Evolutionary conservation across 2,113 vertebrate species (phyloP), one percentile per base, ranked within the genome.

Genomic region (Tupaia tana): DNA sequence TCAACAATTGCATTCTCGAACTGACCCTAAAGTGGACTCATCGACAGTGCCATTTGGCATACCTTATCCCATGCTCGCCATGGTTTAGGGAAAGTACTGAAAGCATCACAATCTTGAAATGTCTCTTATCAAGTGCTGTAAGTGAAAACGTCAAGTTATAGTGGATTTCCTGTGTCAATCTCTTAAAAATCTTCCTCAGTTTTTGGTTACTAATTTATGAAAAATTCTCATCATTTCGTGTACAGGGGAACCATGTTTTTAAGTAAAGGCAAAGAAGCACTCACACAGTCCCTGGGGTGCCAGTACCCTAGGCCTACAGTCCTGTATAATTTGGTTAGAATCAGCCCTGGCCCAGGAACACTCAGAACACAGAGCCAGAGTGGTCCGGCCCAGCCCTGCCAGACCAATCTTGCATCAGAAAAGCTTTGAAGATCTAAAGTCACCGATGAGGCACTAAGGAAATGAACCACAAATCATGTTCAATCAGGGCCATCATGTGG

Each of bases 71-170:
- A 0, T 13, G n/a, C 2, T 79, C 61, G 61, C 24, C 9, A 9
- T 64, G 77, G 64, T 34, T 93, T 90, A 74, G 14, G 18, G 70
- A 88, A 96, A 86, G 24, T 19, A 83, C 66, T 80, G 27, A 81
- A 89, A 77, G 18, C 73, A 78, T 70, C 11, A 24, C 31, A 82
- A 69, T 22, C 14, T 88, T 78, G 19, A 92, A 67, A 77, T 58
- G 71, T 16, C n/a, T 25, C 20, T 20, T 24, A 88, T 0, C 52
- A 82, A 34, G 4, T 25, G 18, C 25, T 31, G 8, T 29, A 81
- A 13, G 63, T 70, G 43, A 95, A 81, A 78, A 84, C 24, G 31
- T 90, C 52, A 70, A 90, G 56, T 15, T 61, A 66, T 0, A 25
- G 2, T 71, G 29, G n/a, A 15, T 86, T 16, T 78, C 69, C 29